These are phyloP conservation scores for Mycetomoellerius zeteki DNA, from an alignment of 1,140 invertebrate genomes.

Conservation along the genomic window DNA sequence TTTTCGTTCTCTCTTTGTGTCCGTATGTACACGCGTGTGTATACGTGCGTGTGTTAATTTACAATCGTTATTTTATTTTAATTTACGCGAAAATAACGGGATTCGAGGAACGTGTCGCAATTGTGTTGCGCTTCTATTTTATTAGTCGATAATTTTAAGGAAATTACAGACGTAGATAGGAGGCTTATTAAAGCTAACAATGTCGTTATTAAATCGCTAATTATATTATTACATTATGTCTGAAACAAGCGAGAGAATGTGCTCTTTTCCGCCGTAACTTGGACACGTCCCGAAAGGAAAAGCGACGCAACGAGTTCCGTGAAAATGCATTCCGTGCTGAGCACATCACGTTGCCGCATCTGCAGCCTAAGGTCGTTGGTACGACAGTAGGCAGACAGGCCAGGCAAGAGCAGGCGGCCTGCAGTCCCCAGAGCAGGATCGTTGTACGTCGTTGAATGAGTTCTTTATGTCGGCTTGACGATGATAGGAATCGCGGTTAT, in stretches of 20 bases:
- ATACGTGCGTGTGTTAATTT: neutral
- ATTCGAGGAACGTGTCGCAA: neutral
- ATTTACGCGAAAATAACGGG: neutral
- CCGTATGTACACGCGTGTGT: neutral
- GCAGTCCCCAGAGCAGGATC: slow-evolving; percentile 60
- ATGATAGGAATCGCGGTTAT: slow-evolving; percentile 44
- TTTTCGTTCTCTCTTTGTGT: neutral
- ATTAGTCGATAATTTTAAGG: neutral
- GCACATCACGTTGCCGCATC: slow-evolving; percentile 22
- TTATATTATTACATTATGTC: neutral
- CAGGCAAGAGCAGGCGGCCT: neutral
- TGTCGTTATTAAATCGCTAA: neutral
- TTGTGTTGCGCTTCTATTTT: neutral
- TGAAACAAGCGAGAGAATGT: neutral
- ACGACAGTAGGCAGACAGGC: slow-evolving; percentile 18
- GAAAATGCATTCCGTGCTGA: slow-evolving; percentile 37
- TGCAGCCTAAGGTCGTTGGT: slow-evolving; percentile 32
- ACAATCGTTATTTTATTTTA: neutral
- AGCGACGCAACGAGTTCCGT: slow-evolving; percentile 36
- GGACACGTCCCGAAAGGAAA: neutral
- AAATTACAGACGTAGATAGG: neutral
- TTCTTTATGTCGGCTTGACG: slow-evolving; percentile 68
- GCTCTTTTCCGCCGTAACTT: neutral
- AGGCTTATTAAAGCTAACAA: neutral
- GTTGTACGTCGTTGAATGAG: slow-evolving; percentile 74